These are phyloP conservation scores for Cosmia trapezina DNA, from an alignment of 2,888 invertebrate species.

Conservation along the genomic window DNA sequence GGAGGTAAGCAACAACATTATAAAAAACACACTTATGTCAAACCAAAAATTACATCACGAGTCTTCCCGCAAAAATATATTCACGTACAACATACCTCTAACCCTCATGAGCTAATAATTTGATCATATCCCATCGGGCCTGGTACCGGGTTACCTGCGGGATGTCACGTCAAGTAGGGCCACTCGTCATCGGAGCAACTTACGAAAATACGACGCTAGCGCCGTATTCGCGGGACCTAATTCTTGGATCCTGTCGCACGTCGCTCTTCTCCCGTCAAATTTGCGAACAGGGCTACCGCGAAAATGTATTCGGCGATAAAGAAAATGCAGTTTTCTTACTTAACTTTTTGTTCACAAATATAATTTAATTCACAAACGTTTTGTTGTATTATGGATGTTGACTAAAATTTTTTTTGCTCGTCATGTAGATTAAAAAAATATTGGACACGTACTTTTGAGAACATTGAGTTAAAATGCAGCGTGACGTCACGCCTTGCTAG, in stretches of 20 bases:
- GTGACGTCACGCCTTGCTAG: too few species aligned
- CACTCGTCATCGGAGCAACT: constrained; percentile 80
- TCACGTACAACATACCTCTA: constrained; percentile 17
- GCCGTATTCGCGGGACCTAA: constrained; percentile 80
- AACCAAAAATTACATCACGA: constrained; percentile 1
- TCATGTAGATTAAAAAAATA: too few species aligned
- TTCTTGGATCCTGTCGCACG: constrained; percentile 79
- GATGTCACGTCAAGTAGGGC: constrained; percentile 72
- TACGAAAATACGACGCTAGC: constrained; percentile 76
- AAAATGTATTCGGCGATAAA: constrained; percentile 7
- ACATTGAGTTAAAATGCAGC: too few species aligned
- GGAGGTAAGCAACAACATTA: too few species aligned
- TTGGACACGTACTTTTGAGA: too few species aligned
- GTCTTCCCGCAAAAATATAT: constrained; percentile 6
- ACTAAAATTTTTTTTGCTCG: too few species aligned
- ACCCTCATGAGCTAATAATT: constrained; percentile 60
- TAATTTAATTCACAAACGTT: too few species aligned
- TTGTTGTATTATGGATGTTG: background rate
- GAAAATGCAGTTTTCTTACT: background rate
- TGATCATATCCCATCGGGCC: constrained; percentile 42
- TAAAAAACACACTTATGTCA: background rate
- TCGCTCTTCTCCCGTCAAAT: constrained; percentile 83
- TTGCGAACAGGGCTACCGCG: constrained; percentile 80
- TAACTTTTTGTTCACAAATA: background rate
- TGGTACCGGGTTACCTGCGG: constrained; percentile 61